Conservation (phyloP, 2,888 invertebrate species). For the Aspidapion aeneum region DNA sequence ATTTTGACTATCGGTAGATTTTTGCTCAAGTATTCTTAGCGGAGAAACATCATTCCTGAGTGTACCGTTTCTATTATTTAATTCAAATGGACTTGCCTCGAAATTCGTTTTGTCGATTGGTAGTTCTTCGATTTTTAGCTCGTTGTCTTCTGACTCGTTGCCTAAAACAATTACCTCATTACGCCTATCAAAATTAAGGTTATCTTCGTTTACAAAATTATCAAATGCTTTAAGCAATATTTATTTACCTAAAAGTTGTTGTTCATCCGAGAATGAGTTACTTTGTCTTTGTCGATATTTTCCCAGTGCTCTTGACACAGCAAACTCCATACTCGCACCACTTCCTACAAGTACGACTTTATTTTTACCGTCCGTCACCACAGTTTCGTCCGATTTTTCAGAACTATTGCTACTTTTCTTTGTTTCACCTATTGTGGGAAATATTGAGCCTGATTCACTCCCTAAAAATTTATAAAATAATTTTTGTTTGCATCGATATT, state of each 20-base stretch:
- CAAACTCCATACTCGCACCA: conserved; percentile 79
- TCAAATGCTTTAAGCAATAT: no score
- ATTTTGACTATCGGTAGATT: conserved; percentile 38
- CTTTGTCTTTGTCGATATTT: conserved; percentile 74
- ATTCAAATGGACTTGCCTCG: conserved; percentile 2
- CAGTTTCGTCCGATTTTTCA: conserved; percentile 59
- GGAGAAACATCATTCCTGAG: conserved; percentile 13
- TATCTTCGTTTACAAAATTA: no score
- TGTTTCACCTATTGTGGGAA: conserved; percentile 72
- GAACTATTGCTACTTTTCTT: conserved; percentile 58
- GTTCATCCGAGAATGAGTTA: conserved; percentile 68
- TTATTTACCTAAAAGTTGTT: conserved; percentile 40
- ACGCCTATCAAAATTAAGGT: no score
- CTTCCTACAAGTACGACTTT: conserved; percentile 50
- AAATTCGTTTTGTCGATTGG: conserved; percentile 24
- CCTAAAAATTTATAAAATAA: no score
- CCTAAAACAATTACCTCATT: no score
- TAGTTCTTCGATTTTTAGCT: conserved; percentile 37
- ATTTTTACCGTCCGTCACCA: conserved; percentile 46
- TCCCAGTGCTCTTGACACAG: conserved; percentile 76
- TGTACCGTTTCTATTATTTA: not conserved
- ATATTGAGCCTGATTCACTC: conserved; percentile 59
- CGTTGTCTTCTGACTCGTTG: conserved; percentile 30
- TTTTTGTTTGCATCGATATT: no score
- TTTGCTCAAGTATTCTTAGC: conserved; percentile 34